Base-by-base conservation (phyloP, 1,140 invertebrate species). In the Vanessa tameamea region DNA sequence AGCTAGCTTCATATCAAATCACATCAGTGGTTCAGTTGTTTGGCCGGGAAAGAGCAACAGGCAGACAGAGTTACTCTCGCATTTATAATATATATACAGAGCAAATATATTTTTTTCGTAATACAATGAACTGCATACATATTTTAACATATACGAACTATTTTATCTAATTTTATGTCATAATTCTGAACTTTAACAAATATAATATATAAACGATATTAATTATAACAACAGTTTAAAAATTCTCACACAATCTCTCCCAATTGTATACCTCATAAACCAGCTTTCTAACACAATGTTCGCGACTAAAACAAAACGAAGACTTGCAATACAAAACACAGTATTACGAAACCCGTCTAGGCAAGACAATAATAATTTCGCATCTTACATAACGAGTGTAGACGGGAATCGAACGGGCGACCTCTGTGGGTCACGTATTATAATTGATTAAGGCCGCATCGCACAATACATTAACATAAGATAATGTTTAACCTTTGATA, bases 381-480 rank as follows among this genome's bases (percentile, higher is more conserved):
- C 53, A 23, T 50, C 61, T 71, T 71, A 71, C 69, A 71, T 71
- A 71, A 71, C 72, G 68, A 74, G 72, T 74, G 72, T 74, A 68
- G 67, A 76, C 82, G 78, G 81, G 83, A 85, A 83, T 61, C 82
- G 82, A 87, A 88, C 82, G 78, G 53, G 64, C 77, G 83, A 86
- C 85, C 89, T 80, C 78, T 66, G 76, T 75, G 82, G 90, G 88
- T 90, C 89, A 87, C 78, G 82, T 73, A 81, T 75, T 78, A 88
- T 92, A 92, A 92, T 92, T 92, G 90, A 92, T 92, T 92, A 87
- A 89, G 83, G 76, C 84, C 82, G 82, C 79, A 74, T 72, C 82
- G 76, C 82, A 85, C 87, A 83, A 86, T 87, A 79, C 88, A 92
- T 92, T 92, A 92, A 89, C 90, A 89, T 92, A 87, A 90, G 88